Base-by-base conservation (phyloP, 2,888 invertebrate genomes). In the Yponomeuta sedellus region DNA sequence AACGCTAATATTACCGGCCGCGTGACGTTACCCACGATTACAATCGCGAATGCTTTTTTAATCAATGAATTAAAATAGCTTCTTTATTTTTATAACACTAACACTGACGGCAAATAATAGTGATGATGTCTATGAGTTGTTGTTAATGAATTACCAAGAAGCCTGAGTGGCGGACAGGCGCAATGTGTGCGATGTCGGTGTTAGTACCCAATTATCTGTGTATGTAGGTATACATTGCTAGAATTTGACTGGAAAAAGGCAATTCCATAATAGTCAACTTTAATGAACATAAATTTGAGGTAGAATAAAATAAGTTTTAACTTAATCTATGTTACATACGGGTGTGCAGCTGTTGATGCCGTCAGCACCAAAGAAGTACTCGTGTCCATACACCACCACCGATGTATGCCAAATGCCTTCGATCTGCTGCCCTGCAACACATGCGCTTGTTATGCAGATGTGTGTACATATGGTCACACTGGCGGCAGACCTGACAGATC, bases 331-430 rank as follows among this genome's bases (percentile, higher is more conserved):
- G 61, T 20, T 28, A 94, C 96, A 94, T 87, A 97, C 97, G 73
- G 97, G 97, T 71, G 93, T 88, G 79, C 96, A 95, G 79, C 93
- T 94, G 80, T 94, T 94, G 74, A 98, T 95, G 68, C 98, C 98
- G 64, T 85, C 91, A 57, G 94, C 94, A 22, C 97, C 97, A 84
- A 95, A 98, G 90, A 96, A 98, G 86, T 95, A 97, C 89, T 98
- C 98, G 71, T 95, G 92, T 64, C 95, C 96, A 87, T 94, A 97
- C 19, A 94, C 96, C 70, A 97, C 96, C 70, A 98, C 92, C n/a
- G 95, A 94, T n/a, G 98, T 98, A 88, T 98, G 98, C 98, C 98
- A 98, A 76, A 98, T 94, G 67, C 97, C 98, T 77, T 97, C 97
- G 70, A 98, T 92, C 76, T 95, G 94, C 74, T 94, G 94, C 61